These are phyloP conservation scores for Prunella fulvescens DNA, from an alignment of 2,113 vertebrate species.

Conservation along the genomic window DNA sequence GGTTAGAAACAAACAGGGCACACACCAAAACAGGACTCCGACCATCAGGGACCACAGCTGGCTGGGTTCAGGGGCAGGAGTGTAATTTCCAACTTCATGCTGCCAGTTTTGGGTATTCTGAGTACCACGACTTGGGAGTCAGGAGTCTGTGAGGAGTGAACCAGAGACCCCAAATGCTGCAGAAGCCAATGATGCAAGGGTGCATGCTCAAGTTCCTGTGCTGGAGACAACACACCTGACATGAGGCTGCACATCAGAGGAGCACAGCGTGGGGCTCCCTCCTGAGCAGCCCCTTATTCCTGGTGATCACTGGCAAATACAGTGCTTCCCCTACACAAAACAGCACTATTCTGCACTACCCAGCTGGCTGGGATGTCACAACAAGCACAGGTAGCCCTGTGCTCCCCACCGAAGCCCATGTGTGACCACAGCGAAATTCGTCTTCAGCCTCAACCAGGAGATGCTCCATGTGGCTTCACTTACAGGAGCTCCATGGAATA, in stretches of 20 bases:
- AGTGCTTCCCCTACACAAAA: not conserved
- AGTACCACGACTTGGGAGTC: not conserved
- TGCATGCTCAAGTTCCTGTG: fast-evolving
- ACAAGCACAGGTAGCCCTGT: not conserved
- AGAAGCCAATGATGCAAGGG: fast-evolving
- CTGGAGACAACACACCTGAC: not conserved
- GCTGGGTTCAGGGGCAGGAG: not conserved
- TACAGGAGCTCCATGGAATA: not conserved
- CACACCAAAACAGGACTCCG: not conserved
- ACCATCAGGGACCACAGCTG: not conserved
- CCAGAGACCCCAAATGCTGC: not conserved
- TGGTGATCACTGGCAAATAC: not conserved
- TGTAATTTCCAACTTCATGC: not conserved
- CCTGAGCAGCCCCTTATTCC: not conserved
- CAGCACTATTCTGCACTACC: not conserved
- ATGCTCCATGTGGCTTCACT: not conserved
- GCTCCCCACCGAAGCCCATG: not conserved
- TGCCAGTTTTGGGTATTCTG: not conserved
- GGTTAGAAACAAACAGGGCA: not conserved
- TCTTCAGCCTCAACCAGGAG: not conserved
- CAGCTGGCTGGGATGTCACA: not conserved
- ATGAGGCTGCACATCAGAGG: not conserved
- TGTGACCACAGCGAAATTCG: not conserved
- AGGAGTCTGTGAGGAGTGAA: not conserved
- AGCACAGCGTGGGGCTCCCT: not conserved